A percentile compares a stretch with the other conserved stretches of the same genome.
Conservation (phyloP, 2,888 invertebrate species). For the Agrotis segetum region DNA sequence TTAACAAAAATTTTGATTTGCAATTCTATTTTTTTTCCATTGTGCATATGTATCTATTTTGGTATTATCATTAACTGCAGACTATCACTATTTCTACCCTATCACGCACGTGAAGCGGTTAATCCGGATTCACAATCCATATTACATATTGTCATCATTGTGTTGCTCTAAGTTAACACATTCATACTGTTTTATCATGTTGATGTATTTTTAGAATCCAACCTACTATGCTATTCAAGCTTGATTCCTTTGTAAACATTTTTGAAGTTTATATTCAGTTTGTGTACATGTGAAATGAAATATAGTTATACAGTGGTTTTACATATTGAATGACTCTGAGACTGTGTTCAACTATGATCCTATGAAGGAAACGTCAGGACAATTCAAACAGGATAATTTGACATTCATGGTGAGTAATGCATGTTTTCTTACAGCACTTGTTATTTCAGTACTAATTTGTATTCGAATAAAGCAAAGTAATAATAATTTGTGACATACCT, state of each 20-base stretch:
- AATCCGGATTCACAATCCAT: constrained; percentile 83
- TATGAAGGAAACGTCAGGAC: constrained; percentile 75
- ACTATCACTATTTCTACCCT: constrained; percentile 64
- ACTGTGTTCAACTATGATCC: constrained; percentile 75
- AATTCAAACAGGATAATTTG: constrained; percentile 72
- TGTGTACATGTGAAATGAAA: constrained; percentile 65
- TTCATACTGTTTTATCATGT: constrained; percentile 88
- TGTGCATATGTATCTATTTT: constrained; percentile 61
- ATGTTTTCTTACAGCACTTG: constrained; percentile 12
- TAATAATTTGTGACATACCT: background rate
- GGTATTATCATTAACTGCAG: constrained; percentile 61
- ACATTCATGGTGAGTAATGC: constrained; percentile 84
- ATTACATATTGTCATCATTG: constrained; percentile 83
- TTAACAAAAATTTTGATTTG: constrained; percentile 20
- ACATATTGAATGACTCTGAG: constrained; percentile 65
- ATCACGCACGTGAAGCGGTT: constrained; percentile 74
- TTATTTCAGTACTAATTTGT: background rate
- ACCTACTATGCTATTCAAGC: constrained; percentile 81
- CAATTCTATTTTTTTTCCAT: constrained; percentile 49
- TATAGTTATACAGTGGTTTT: constrained; percentile 65
- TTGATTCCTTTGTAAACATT: constrained; percentile 86
- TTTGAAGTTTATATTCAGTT: constrained; percentile 70
- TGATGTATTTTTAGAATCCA: constrained; percentile 88
- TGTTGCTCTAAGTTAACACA: constrained; percentile 85
- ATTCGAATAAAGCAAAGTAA: background rate